These are phyloP conservation scores for Dione vanillae DNA, from an alignment of 2,888 invertebrate species.

Conservation along the genomic window DNA sequence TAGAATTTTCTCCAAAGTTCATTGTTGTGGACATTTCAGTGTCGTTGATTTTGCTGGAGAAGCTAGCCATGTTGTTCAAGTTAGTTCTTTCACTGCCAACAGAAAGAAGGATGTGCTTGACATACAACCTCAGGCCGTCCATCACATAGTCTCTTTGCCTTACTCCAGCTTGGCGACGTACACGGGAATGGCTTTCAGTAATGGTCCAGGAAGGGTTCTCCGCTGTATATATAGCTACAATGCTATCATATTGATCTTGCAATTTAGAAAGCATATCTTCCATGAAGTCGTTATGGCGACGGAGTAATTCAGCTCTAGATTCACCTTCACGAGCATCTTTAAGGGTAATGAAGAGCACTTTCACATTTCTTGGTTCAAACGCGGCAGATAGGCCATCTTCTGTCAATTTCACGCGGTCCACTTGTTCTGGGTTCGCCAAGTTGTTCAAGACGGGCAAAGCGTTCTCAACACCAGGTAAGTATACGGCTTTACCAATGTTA, in stretches of 20 bases:
- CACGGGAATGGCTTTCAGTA: conserved; percentile 57
- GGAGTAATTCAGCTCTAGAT: conserved; percentile 80
- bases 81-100: conserved; percentile 36
- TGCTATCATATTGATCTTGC: conserved; percentile 68
- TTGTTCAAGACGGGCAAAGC: conserved; percentile 83
- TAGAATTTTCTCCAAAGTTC: conserved; percentile 53
- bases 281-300: conserved; percentile 86
- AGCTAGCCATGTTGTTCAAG: conserved; percentile 39
- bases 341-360: conserved; percentile 82
- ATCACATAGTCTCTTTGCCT: conserved; percentile 47
- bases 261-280: conserved; percentile 79
- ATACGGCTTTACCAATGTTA: conserved; percentile 69
- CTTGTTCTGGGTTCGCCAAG: conserved; percentile 68
- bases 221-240: conserved; percentile 85
- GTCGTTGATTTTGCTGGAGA: conserved; percentile 45
- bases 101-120: conserved; percentile 47
- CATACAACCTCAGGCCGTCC: conserved; percentile 60
- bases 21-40: conserved; percentile 56
- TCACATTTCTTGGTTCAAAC: conserved; percentile 71
- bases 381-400: conserved; percentile 69
- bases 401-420: conserved; percentile 67
- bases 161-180: conserved; percentile 60
- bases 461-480: conserved; percentile 86
- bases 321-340: conserved; percentile 84
- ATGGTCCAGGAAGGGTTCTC: conserved; percentile 80